A percentile compares a stretch with the other conserved stretches of the same genome.
Evolutionary conservation across 2,888 invertebrate genomes (phyloP).

Genomic region (Torymus aiolomorphi): DNA sequence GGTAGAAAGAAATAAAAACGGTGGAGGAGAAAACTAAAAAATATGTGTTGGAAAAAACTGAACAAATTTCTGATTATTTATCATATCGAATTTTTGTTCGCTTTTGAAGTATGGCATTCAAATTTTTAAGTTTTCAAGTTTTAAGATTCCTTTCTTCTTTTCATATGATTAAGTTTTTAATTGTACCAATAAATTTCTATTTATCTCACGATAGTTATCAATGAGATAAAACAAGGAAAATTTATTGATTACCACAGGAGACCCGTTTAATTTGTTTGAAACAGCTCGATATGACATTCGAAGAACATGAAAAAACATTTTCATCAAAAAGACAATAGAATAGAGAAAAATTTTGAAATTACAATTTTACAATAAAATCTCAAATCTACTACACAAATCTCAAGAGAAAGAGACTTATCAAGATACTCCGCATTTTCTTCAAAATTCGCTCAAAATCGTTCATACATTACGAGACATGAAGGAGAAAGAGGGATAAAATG

Average conservation of each 20-base stretch:
- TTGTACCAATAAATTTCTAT: conserved; percentile 23
- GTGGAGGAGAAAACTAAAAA: conserved; percentile 7
- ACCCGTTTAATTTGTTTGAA: conserved; percentile 24
- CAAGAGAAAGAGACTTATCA: conserved; percentile 21
- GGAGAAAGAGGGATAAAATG: neutral
- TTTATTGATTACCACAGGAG: neutral
- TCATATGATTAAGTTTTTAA: too few species aligned
- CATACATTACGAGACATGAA: neutral
- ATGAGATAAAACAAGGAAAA: conserved; percentile 25
- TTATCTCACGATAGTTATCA: too few species aligned
- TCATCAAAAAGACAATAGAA: neutral
- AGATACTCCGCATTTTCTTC: conserved; percentile 41
- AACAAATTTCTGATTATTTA: conserved; percentile 16
- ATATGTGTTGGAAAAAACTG: neutral
- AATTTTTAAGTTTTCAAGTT: too few species aligned
- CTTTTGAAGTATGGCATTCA: too few species aligned
- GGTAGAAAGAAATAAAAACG: conserved; percentile 32
- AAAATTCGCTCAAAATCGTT: conserved; percentile 13
- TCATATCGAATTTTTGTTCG: conserved; percentile 30
- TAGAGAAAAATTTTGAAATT: too few species aligned
- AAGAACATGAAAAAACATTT: conserved; percentile 47
- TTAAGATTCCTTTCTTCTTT: too few species aligned
- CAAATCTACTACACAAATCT: conserved; percentile 18
- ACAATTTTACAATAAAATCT: conserved; percentile 25
- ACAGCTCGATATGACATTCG: conserved; percentile 49